These are phyloP conservation scores for Pollenia amentaria DNA, from an alignment of 2,888 invertebrate species.

Conservation along the genomic window DNA sequence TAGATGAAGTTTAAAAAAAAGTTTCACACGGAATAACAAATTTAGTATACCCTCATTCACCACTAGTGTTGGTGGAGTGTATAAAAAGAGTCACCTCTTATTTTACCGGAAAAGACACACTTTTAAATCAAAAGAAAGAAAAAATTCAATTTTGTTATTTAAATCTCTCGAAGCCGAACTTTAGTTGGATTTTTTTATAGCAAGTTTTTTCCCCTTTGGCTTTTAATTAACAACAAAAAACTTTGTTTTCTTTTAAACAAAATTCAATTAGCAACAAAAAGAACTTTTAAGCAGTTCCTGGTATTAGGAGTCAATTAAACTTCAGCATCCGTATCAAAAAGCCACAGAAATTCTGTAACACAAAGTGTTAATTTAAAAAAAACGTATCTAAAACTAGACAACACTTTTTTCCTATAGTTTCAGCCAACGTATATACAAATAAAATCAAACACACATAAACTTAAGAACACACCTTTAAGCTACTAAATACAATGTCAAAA, in stretches of 20 bases:
- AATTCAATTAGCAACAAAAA: slow-evolving; percentile 66
- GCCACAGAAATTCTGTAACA: slow-evolving; percentile 2
- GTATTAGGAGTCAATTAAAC: slow-evolving; percentile 29
- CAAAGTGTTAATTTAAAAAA: slow-evolving; percentile 20
- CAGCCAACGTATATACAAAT: slow-evolving; percentile 21
- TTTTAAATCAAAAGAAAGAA: too few species aligned
- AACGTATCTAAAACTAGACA: slow-evolving; percentile 63
- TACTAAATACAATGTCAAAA: slow-evolving; percentile 69
- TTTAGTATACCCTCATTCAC: too few species aligned
- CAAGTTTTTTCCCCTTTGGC: too few species aligned
- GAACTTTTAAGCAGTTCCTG: neutral
- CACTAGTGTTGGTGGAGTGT: too few species aligned
- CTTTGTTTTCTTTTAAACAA: slow-evolving; percentile 39
- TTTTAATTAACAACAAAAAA: neutral
- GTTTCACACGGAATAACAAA: too few species aligned
- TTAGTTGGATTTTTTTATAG: too few species aligned
- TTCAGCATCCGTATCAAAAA: slow-evolving; percentile 37
- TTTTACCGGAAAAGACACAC: too few species aligned
- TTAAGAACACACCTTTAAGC: slow-evolving; percentile 54
- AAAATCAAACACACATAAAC: slow-evolving; percentile 32
- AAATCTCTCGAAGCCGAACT: too few species aligned
- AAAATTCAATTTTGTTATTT: too few species aligned
- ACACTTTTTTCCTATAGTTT: slow-evolving; percentile 18
- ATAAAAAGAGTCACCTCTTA: too few species aligned
- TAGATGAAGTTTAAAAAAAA: too few species aligned